Percentiles rank a stretch among this genome's conserved stretches.
phyloP scores from a whole-genome alignment of 2,113 vertebrate species.

The Rhagologus leucostigma region DNA sequence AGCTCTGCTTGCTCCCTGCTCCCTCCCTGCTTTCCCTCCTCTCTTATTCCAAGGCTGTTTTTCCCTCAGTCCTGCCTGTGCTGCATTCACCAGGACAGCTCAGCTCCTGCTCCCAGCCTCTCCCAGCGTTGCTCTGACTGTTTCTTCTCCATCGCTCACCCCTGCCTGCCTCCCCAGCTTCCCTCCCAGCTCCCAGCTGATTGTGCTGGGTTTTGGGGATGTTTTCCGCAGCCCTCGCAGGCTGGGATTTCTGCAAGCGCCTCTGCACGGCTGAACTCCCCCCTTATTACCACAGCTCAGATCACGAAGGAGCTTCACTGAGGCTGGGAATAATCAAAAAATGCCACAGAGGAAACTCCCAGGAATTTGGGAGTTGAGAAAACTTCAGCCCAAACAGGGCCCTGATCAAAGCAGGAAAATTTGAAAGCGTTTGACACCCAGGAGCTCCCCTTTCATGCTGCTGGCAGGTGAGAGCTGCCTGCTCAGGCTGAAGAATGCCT shows the following conservation, averaged over 20 bases:
- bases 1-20: background rate
- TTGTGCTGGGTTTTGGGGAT: background rate
- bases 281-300: background rate
- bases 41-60: accelerated
- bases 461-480: background rate
- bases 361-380: accelerated
- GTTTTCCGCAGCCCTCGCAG: accelerated
- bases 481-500: background rate
- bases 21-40: background rate
- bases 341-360: background rate
- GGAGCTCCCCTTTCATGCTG: background rate
- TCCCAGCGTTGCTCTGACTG: accelerated
- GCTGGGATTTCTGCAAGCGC: background rate
- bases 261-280: background rate
- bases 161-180: background rate
- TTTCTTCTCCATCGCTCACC: background rate
- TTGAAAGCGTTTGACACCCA: background rate
- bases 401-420: background rate
- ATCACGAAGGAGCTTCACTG: background rate
- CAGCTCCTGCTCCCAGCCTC: background rate
- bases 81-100: background rate
- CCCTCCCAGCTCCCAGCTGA: background rate
- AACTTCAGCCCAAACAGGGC: background rate
- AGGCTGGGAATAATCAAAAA: background rate
- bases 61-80: background rate